Base-by-base conservation (phyloP, 2,888 invertebrate genomes). In the Drosophila mimetica region DNA sequence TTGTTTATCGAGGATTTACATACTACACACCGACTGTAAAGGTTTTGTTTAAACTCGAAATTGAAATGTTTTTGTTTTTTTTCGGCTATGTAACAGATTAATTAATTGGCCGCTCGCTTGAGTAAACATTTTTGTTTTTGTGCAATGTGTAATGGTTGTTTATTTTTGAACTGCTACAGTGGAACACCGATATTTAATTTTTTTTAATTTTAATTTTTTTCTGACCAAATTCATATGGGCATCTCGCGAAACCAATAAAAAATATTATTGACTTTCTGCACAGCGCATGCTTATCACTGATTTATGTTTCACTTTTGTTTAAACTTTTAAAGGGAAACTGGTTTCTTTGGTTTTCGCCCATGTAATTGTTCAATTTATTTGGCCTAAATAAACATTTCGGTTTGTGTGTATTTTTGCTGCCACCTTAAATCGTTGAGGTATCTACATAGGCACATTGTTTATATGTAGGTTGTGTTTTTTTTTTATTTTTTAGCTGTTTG, bases 291-390 rank as follows among this genome's bases (percentile, higher is more conserved):
- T 37, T 37, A 37, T 37, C 37, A 37, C 8, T 14, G 37, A 37
- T 37, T 13, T 37, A 37, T 37, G 37, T 7, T 37, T 37, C 16
- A 37, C 11, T 37, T 34, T 37, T 37, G 37, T 37, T 37, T 8
- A 37, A 34, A 34, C 34, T 37, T 16, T 16, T 37, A 16, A 37
- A 37, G 2, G 22, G n/a, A 22, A 42, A 42, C 6, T 16, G 37
- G 37, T 37, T 42, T 42, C 4, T 44, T 14, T 14, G 18, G 1
- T 16, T 46, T 60, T 47, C 48, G 64, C 42, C 67, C 52, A 64
- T 77, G 77, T 74, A 81, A 75, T 81, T 80, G 74, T 77, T 81
- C 71, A 76, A 80, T 83, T 79, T 61, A 83, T 82, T 79, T 78
- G 71, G 80, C 79, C 75, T 75, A 83, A 83, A 74, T 79, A 84